Conservation (phyloP, 2,888 invertebrate genomes). For the Blera fallax region DNA sequence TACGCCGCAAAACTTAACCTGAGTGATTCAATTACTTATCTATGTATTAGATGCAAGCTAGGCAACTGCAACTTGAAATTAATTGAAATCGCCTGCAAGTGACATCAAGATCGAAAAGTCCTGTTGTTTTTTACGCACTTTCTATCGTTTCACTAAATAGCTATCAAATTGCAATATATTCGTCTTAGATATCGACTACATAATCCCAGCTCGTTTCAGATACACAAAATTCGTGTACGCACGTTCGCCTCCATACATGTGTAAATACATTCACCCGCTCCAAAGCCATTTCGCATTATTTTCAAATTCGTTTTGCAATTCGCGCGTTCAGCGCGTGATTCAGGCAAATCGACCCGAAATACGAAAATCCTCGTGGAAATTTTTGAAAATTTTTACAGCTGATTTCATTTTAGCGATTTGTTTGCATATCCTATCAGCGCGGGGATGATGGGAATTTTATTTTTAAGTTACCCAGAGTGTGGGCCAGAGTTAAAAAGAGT, state of each 20-base stretch:
- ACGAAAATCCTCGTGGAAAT: constrained; percentile 82
- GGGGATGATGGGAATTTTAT: constrained; percentile 71
- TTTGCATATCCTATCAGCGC: constrained; percentile 73
- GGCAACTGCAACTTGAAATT: neutral
- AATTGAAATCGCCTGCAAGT: neutral
- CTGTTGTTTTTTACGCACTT: too few relatives aligned
- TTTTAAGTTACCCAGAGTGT: constrained; percentile 46
- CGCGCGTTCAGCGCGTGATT: constrained; percentile 64
- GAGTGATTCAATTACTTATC: too few relatives aligned
- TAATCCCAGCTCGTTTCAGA: constrained; percentile 58
- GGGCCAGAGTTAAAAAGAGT: too few relatives aligned
- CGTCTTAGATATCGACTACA: constrained; percentile 58
- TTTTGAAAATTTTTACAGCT: constrained; percentile 82
- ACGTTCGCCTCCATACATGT: neutral
- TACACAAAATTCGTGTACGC: constrained; percentile 1
- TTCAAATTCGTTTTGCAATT: constrained; percentile 66
- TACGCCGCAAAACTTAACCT: too few relatives aligned
- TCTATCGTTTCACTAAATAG: constrained; percentile 25
- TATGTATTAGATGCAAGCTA: too few relatives aligned
- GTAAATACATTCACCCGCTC: neutral
- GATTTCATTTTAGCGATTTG: constrained; percentile 78
- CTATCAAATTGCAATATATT: constrained; percentile 67
- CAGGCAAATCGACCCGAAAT: constrained; percentile 76
- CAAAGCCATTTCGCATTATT: constrained; percentile 69
- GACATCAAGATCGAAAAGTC: neutral